Percentiles rank a stretch among this genome's conserved stretches.
Evolutionary conservation across 2,113 vertebrate genomes (phyloP).

Genomic region (Mormyrus lacerda): DNA sequence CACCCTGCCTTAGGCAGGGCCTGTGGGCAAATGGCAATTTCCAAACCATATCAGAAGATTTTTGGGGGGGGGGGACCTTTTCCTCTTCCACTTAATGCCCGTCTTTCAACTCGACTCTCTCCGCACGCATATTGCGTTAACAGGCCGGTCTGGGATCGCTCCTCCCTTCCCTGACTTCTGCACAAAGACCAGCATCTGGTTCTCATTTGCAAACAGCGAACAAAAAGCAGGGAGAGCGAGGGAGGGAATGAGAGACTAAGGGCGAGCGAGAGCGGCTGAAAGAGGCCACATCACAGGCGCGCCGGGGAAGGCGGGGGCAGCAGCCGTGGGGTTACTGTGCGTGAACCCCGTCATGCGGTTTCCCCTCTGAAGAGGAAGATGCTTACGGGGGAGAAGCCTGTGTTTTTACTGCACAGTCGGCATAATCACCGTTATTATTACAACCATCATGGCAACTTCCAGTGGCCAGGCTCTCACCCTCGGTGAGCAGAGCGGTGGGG

Average conservation of each 20-base stretch:
- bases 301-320: not conserved
- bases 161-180: conserved; percentile 38
- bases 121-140: not conserved
- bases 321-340: not conserved
- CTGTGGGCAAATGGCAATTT: conserved; percentile 24
- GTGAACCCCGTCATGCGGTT: not conserved
- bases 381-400: not conserved
- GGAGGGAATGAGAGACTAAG: conserved; percentile 16
- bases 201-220: conserved; percentile 65
- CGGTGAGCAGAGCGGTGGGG: not conserved
- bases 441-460: not conserved
- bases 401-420: not conserved
- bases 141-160: not conserved
- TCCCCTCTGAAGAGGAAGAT: not conserved
- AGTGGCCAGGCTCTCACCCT: not conserved
- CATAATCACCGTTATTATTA: not conserved
- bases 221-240: conserved; percentile 43
- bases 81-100: conserved; percentile 11
- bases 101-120: not conserved
- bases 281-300: conserved; percentile 7
- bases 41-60: conserved; percentile 33
- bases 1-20: conserved; percentile 22
- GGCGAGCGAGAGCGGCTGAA: not conserved
- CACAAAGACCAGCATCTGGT: conserved; percentile 68
- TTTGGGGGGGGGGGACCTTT: conserved; percentile 4